Conservation (phyloP, 2,888 invertebrate genomes). For the Platycnemis pennipes region DNA sequence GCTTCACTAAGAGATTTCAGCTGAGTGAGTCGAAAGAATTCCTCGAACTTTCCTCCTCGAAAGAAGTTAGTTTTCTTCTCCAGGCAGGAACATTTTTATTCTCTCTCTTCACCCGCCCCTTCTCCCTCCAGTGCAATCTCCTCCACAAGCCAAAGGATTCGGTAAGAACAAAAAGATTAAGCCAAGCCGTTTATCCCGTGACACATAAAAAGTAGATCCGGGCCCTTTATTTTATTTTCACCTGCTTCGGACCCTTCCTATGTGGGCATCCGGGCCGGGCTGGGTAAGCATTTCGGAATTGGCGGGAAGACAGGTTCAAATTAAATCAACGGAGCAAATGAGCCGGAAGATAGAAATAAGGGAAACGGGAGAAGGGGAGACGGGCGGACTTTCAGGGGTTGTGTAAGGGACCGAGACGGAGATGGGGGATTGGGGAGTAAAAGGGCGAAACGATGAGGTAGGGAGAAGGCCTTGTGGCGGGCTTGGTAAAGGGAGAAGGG, state of each 20-base stretch:
- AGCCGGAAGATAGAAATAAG: conserved; percentile 47
- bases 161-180: conserved; percentile 35
- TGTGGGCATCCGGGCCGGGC: conserved; percentile 7
- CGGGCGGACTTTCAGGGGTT: background rate
- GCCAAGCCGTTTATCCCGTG: conserved; percentile 14
- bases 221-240: conserved; percentile 47
- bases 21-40: conserved; percentile 25
- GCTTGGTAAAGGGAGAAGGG: background rate
- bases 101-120: background rate
- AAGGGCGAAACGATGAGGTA: conserved; percentile 13
- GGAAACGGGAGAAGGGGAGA: background rate
- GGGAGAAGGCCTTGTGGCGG: background rate
- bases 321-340: conserved; percentile 65
- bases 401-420: background rate
- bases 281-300: conserved; percentile 65
- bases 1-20: background rate
- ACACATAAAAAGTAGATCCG: conserved; percentile 8
- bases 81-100: background rate
- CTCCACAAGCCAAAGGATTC: background rate
- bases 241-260: conserved; percentile 46
- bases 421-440: background rate
- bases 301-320: conserved; percentile 58
- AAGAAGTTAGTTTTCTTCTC: conserved; percentile 21
- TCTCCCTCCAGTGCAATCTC: background rate
- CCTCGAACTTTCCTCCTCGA: background rate